Evolutionary conservation across 2,113 vertebrate species (phyloP).

Genomic region (Globicephala melas): DNA sequence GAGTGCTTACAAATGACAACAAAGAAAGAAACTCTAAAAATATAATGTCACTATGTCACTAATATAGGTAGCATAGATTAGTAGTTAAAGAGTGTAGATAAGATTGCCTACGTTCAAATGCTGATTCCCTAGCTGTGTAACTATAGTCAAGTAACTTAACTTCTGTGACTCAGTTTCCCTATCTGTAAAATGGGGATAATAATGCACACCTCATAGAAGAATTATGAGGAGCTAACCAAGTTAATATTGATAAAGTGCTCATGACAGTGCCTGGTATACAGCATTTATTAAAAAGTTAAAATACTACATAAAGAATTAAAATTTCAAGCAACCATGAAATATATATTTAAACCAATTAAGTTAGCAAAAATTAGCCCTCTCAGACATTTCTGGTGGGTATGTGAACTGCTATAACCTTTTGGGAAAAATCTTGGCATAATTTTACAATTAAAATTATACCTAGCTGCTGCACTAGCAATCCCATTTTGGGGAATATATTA

Average conservation of each 20-base stretch:
- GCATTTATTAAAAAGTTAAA: background rate
- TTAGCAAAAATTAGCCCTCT: slow-evolving; percentile 10
- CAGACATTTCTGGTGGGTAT: background rate
- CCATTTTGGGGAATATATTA: background rate
- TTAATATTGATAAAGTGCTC: background rate
- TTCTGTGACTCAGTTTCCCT: background rate
- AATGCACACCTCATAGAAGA: background rate
- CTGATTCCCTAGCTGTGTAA: background rate
- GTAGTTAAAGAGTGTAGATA: background rate
- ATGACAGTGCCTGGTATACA: background rate
- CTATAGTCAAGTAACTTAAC: background rate
- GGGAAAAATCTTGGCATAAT: background rate
- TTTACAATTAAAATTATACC: slow-evolving; percentile 20
- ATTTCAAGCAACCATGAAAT: background rate
- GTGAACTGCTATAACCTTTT: background rate
- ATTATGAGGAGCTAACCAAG: background rate
- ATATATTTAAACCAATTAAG: background rate
- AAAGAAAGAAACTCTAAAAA: background rate
- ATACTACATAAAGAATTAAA: background rate
- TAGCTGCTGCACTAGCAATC: background rate
- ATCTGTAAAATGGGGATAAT: background rate
- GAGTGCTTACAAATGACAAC: background rate
- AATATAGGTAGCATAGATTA: background rate
- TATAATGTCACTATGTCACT: background rate
- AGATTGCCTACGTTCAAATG: background rate